Percentiles rank a stretch among this genome's conserved stretches.
These are phyloP conservation scores for Talpa occidentalis DNA, from an alignment of 2,113 vertebrate species.

Conservation along the genomic window DNA sequence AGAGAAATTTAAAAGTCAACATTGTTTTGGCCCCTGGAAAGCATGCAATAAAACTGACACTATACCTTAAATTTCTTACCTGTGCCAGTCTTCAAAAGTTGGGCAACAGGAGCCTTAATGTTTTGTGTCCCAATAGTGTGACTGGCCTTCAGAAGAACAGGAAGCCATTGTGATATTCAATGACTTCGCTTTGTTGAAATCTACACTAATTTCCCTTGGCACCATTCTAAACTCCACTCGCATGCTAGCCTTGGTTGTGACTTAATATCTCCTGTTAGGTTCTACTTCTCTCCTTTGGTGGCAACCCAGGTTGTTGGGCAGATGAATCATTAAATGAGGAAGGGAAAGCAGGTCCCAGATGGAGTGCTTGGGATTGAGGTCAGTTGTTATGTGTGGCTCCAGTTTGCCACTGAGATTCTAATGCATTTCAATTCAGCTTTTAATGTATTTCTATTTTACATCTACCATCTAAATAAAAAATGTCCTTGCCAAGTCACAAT, in stretches of 20 bases:
- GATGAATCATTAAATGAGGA: neutral
- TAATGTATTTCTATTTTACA: slow-evolving; percentile 62
- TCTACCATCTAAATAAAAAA: slow-evolving; percentile 55
- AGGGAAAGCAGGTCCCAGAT: neutral
- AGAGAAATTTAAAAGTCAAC: slow-evolving; percentile 33
- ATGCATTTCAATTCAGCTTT: slow-evolving; percentile 54
- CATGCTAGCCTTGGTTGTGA: neutral
- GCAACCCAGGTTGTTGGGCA: neutral
- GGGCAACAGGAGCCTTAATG: neutral
- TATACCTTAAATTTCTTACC: neutral
- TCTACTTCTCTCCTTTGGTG: slow-evolving; percentile 1
- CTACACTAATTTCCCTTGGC: neutral
- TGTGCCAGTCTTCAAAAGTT: neutral
- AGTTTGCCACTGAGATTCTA: neutral
- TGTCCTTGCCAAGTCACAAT: slow-evolving; percentile 20
- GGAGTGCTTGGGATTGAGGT: neutral
- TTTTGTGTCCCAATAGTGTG: neutral
- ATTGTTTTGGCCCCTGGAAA: neutral
- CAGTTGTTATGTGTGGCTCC: neutral
- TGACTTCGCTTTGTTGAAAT: neutral
- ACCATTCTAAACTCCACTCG: neutral
- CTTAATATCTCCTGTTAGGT: neutral
- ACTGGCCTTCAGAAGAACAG: neutral
- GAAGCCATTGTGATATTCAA: neutral
- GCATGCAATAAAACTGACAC: neutral